These are phyloP conservation scores for Nemotelus nigrinus DNA, from an alignment of 2,888 invertebrate species.

Conservation along the genomic window DNA sequence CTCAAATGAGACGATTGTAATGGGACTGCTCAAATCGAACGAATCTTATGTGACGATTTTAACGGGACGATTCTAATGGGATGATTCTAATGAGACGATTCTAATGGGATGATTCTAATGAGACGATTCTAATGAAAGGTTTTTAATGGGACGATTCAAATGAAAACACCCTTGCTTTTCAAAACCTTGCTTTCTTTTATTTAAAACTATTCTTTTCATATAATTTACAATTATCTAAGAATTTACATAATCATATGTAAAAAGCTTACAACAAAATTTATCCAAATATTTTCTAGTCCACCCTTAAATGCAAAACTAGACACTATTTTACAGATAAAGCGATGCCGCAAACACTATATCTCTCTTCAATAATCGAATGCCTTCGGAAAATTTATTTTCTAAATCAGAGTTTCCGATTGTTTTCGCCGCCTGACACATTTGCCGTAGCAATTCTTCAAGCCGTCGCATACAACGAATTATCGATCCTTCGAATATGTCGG, in stretches of 20 bases:
- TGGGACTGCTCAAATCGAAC: too few species aligned
- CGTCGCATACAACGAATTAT: conserved; percentile 90
- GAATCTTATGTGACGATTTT: too few species aligned
- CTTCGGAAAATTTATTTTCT: conserved; percentile 94
- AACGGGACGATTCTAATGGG: too few species aligned
- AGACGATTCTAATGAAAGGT: too few species aligned
- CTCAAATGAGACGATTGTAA: too few species aligned
- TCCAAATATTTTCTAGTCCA: neutral
- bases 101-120: too few species aligned
- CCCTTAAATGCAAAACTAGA: neutral
- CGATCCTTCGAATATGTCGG: conserved; percentile 92
- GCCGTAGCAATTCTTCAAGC: conserved; percentile 93
- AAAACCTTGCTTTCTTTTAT: neutral
- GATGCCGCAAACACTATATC: conserved; percentile 99
- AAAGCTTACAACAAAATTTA: neutral
- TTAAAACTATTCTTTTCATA: neutral
- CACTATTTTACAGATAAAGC: conserved; percentile 80
- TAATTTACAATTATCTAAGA: conserved; percentile 3
- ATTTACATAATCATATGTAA: conserved; percentile 20
- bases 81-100: too few species aligned
- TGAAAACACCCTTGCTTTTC: too few species aligned
- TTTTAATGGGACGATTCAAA: too few species aligned
- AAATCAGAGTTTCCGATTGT: conserved; percentile 95
- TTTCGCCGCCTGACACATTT: conserved; percentile 95
- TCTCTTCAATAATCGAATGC: conserved; percentile 90